These are phyloP conservation scores for Drosophila ananassae DNA, from an alignment of 1,140 invertebrate genomes.

Conservation along the genomic window DNA sequence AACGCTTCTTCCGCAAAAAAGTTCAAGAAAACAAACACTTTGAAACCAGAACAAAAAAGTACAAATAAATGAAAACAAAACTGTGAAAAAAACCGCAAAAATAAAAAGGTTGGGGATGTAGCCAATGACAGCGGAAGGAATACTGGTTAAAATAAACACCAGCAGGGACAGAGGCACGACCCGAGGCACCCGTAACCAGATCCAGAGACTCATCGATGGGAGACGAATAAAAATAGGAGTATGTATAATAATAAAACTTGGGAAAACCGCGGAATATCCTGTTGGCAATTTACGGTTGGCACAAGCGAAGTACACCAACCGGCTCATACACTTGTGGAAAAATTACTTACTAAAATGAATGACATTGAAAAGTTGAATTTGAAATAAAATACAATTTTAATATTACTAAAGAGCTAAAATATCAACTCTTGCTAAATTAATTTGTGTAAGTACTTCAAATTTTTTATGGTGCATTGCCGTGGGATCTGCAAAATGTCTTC, in stretches of 20 bases:
- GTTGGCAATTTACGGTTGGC: constrained; percentile 76
- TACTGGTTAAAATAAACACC: constrained; percentile 47
- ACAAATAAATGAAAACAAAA: constrained; percentile 23
- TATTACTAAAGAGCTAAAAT: too few species aligned
- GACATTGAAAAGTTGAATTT: not conserved
- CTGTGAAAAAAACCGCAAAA: constrained; percentile 41
- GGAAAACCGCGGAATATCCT: constrained; percentile 70
- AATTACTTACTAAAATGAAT: too few species aligned
- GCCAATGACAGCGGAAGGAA: constrained; percentile 27
- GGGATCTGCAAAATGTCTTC: constrained; percentile 61
- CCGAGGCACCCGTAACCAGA: constrained; percentile 23
- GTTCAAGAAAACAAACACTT: constrained; percentile 70
- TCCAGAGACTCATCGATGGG: constrained; percentile 49
- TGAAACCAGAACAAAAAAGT: constrained; percentile 51
- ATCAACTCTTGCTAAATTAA: too few species aligned
- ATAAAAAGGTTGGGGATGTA: constrained; percentile 17
- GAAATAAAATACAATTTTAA: not conserved
- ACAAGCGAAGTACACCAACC: constrained; percentile 57
- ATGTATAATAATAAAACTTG: constrained; percentile 54
- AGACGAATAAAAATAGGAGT: constrained; percentile 49
- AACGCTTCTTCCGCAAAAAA: constrained; percentile 60
- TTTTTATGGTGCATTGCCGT: constrained; percentile 22
- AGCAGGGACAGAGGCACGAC: constrained; percentile 21
- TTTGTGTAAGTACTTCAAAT: too few species aligned
- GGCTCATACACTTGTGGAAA: constrained; percentile 9